These are phyloP conservation scores for Microctenopoma stevenorrisi DNA, from an alignment of 2,797 vertebrate species.

Conservation along the genomic window DNA sequence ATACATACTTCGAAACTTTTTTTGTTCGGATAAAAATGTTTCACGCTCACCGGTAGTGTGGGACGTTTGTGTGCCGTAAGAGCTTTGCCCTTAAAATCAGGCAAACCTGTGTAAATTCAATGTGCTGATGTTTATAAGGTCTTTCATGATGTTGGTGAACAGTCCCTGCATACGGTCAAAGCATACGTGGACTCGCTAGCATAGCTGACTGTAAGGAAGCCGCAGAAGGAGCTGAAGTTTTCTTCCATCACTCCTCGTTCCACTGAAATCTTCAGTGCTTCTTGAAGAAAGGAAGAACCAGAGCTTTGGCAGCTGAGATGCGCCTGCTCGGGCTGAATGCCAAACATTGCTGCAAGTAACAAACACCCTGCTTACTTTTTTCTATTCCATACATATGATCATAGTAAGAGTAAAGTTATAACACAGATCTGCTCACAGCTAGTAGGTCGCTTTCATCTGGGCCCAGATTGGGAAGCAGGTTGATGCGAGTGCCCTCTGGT, in stretches of 20 bases:
- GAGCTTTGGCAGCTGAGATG: slow-evolving; percentile 79
- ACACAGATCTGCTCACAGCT: slow-evolving; percentile 64
- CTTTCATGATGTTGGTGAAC: slow-evolving; percentile 45
- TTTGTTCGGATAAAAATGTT: background rate
- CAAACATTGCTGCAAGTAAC: slow-evolving; percentile 76
- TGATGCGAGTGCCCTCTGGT: slow-evolving; percentile 34
- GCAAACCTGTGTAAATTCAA: background rate
- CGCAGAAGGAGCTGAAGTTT: background rate
- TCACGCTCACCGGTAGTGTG: background rate
- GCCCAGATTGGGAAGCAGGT: slow-evolving; percentile 68
- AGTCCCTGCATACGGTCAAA: background rate
- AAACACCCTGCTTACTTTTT: background rate
- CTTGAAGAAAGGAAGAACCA: slow-evolving; percentile 79
- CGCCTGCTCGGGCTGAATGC: slow-evolving; percentile 76
- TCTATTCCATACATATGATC: no score
- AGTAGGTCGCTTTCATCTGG: slow-evolving; percentile 77
- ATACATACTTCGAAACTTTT: background rate
- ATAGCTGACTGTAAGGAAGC: background rate
- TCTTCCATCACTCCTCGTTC: background rate
- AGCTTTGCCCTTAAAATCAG: slow-evolving; percentile 8
- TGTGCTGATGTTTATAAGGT: background rate
- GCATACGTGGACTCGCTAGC: background rate
- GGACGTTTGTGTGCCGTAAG: slow-evolving; percentile 10
- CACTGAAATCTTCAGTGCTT: slow-evolving; percentile 44
- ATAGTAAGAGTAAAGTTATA: background rate